Percentiles rank a stretch among this genome's conserved stretches.
These are phyloP conservation scores for Channa striata DNA, from an alignment of 2,797 vertebrate genomes.

Conservation along the genomic window DNA sequence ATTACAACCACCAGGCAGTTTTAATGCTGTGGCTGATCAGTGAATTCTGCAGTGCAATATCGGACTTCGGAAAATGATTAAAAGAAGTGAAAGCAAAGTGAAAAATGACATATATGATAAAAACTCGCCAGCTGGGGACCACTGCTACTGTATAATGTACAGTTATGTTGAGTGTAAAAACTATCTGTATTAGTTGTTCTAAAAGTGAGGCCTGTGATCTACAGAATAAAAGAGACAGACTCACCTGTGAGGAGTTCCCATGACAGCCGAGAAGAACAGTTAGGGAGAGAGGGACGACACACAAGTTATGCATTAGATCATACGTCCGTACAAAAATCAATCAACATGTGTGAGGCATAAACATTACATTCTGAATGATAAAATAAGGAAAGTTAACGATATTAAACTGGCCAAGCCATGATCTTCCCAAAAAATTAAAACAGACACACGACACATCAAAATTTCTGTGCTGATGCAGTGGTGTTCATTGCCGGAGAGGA, in stretches of 20 bases:
- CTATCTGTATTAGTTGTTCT: constrained; percentile 9
- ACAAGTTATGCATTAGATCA: background rate
- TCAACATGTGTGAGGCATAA: too few species aligned
- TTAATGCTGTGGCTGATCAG: too few species aligned
- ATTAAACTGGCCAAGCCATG: background rate
- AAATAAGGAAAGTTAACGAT: too few species aligned
- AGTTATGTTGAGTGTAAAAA: background rate
- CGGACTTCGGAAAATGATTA: background rate
- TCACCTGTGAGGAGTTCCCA: constrained; percentile 58
- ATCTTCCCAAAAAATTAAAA: background rate
- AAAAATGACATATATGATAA: too few species aligned
- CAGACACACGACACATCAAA: background rate
- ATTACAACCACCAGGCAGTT: too few species aligned
- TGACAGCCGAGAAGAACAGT: constrained; percentile 3
- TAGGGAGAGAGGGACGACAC: constrained; percentile 30
- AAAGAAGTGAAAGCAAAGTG: too few species aligned
- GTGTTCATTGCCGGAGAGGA: background rate
- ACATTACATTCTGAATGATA: too few species aligned
- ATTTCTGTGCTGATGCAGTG: background rate
- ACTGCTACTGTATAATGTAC: background rate
- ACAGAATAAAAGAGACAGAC: constrained; percentile 21
- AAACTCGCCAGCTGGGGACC: constrained; percentile 20
- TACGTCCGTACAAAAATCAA: background rate
- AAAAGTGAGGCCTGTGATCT: background rate
- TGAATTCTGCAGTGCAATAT: too few species aligned